These are phyloP conservation scores for Heteromormyrus szaboi DNA, from an alignment of 2,797 vertebrate species.

Conservation along the genomic window DNA sequence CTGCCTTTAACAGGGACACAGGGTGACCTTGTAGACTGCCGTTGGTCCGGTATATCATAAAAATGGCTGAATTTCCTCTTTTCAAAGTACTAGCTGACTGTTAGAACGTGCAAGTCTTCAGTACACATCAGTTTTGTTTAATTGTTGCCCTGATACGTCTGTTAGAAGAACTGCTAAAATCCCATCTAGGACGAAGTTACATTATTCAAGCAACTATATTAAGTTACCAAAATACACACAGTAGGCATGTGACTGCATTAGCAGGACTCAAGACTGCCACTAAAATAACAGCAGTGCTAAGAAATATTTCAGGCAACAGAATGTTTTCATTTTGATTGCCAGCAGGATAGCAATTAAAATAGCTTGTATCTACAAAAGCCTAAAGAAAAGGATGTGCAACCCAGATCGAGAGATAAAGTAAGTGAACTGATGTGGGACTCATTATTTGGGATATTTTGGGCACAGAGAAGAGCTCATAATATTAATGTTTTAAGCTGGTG, in stretches of 20 bases:
- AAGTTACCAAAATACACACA: not conserved
- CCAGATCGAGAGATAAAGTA: not conserved
- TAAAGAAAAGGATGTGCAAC: not conserved
- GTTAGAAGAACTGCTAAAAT: not conserved
- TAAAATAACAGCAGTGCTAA: not conserved
- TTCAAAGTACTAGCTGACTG: not conserved
- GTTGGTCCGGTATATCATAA: not conserved
- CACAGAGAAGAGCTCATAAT: not conserved
- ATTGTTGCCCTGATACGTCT: not conserved
- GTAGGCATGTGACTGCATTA: not conserved
- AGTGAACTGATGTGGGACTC: not conserved
- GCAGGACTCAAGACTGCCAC: not conserved
- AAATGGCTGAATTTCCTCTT: not conserved
- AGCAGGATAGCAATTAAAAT: not conserved
- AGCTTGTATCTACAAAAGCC: not conserved
- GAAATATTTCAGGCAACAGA: slow-evolving; percentile 1
- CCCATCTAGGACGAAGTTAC: not conserved
- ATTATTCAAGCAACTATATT: not conserved
- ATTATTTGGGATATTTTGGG: not conserved
- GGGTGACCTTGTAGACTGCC: not conserved
- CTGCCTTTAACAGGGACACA: not conserved
- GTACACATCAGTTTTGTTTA: not conserved
- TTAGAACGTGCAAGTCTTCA: not conserved
- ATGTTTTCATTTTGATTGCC: not conserved
- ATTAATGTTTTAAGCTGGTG: not conserved